Base-by-base conservation (phyloP, 2,113 vertebrate species). In the Hypanus sabinus region DNA sequence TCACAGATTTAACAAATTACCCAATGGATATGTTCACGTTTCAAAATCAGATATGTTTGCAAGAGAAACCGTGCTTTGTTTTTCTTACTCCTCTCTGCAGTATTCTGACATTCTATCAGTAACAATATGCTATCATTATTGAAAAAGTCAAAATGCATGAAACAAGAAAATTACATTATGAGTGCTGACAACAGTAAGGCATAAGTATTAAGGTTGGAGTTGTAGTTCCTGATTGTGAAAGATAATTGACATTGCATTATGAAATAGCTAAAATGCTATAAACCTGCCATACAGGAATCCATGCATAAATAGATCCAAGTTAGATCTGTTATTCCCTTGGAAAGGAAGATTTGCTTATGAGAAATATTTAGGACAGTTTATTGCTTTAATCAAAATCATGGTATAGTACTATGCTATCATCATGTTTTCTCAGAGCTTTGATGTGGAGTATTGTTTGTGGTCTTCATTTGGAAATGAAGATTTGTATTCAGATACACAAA, bases 21-120 rank as follows among this genome's bases (percentile, higher is more conserved):
- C 57, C 30, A 62, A 88, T 62, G 83, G 57, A 60, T 62, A 65
- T 60, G n/a, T 16, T 30, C 57, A 65, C 85, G 65, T 65, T 16
- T 90, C 85, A 90, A 90, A 60, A 85, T 85, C 46, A 24, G 85
- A 8, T 90, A 33, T 90, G 7, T 33, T 68, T 90, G 85, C 60
- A 90, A 33, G 60, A 68, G 33, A 62, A 90, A 90, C n/a, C 65
- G 24, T 5, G 10, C 55, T 24, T 57, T 60, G 46, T 85, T 57
- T 27, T 85, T 85, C 24, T 0, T 85, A 7, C 22, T 30, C 60
- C 46, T 30, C 24, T 8, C 81, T 85, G 81, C 55, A 60, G 36
- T 46, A 81, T 81, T 77, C 38, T 85, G 81, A 85, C 46, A 57
- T 27, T 24, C 57, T 22, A 60, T 85, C 81, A 85, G 46, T 11